A percentile compares a stretch with the other conserved stretches of the same genome.
These are phyloP conservation scores for Anas georgica DNA, from an alignment of 2,797 vertebrate species.

Conservation along the genomic window DNA sequence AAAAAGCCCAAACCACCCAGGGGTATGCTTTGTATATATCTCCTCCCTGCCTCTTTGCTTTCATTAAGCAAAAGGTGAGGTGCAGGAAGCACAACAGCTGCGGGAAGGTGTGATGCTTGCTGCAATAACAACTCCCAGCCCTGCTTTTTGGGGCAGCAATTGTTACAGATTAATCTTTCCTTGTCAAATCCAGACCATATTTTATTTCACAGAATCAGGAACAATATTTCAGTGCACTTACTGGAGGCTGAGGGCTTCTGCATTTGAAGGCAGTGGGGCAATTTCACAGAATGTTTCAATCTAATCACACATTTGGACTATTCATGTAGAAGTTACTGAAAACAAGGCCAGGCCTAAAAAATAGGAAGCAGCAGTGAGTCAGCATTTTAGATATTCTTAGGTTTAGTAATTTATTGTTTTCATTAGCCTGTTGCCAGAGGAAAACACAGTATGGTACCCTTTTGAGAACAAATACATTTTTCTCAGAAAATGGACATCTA, in stretches of 20 bases:
- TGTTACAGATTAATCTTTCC: slow-evolving; percentile 57
- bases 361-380: slow-evolving; percentile 2
- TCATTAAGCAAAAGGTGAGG: slow-evolving; percentile 19
- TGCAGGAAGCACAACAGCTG: background rate
- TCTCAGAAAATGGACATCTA: slow-evolving; percentile 30
- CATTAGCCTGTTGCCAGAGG: slow-evolving; percentile 35
- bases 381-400: slow-evolving; percentile 18
- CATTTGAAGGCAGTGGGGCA: slow-evolving; percentile 26
- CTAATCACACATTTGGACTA: slow-evolving; percentile 42
- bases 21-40: background rate
- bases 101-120: slow-evolving; percentile 8
- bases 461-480: slow-evolving; percentile 59
- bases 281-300: slow-evolving; percentile 74
- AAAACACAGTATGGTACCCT: slow-evolving; percentile 12
- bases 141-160: background rate
- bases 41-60: slow-evolving; percentile 16
- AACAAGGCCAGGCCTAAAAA: slow-evolving; percentile 56
- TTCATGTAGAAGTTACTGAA: slow-evolving; percentile 71
- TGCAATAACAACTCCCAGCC: slow-evolving; percentile 12
- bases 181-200: slow-evolving; percentile 66
- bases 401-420: slow-evolving; percentile 63
- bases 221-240: slow-evolving; percentile 33
- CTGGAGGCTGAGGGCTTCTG: background rate
- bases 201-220: slow-evolving; percentile 70
- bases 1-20: slow-evolving; percentile 10